Conservation (phyloP, 2,113 vertebrate species). For the Oncorhynchus keta region DNA sequence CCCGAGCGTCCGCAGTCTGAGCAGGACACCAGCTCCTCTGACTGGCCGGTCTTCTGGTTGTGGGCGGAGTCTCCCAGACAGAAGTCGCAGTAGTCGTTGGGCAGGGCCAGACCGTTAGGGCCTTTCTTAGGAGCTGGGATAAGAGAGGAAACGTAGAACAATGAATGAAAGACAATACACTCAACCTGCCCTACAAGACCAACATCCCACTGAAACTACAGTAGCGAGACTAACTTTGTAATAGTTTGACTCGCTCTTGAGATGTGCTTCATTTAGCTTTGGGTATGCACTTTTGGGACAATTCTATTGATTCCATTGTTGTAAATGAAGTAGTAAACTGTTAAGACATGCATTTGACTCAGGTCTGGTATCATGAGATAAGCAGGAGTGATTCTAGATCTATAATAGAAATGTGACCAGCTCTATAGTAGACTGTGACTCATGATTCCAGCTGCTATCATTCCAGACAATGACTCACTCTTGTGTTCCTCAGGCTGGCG, state of each 20-base stretch:
- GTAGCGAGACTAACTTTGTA: too few relatives aligned
- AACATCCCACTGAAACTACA: background rate
- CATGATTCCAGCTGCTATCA: too few relatives aligned
- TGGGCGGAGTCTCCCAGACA: slow-evolving; percentile 94
- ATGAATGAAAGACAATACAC: background rate
- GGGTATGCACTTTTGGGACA: too few relatives aligned
- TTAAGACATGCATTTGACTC: too few relatives aligned
- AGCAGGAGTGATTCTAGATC: too few relatives aligned
- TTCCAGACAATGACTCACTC: slow-evolving; percentile 73
- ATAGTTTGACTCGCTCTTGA: too few relatives aligned
- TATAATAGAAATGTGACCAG: too few relatives aligned
- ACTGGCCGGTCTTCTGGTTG: slow-evolving; percentile 95
- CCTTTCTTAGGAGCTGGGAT: slow-evolving; percentile 87
- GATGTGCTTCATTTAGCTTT: too few relatives aligned
- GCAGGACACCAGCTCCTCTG: slow-evolving; percentile 93
- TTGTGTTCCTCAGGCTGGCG: slow-evolving; percentile 91
- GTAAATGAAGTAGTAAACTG: too few relatives aligned
- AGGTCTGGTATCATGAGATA: too few relatives aligned
- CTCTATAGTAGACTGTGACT: too few relatives aligned
- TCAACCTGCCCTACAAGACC: background rate
- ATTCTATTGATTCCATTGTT: too few relatives aligned
- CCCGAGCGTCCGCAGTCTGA: slow-evolving; percentile 96
- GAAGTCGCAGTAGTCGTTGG: slow-evolving; percentile 98
- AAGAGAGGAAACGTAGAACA: slow-evolving; percentile 5
- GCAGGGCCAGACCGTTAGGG: slow-evolving; percentile 88